Evolutionary conservation across 2,797 vertebrate genomes (phyloP).

Genomic region (Cetoscarus ocellatus): DNA sequence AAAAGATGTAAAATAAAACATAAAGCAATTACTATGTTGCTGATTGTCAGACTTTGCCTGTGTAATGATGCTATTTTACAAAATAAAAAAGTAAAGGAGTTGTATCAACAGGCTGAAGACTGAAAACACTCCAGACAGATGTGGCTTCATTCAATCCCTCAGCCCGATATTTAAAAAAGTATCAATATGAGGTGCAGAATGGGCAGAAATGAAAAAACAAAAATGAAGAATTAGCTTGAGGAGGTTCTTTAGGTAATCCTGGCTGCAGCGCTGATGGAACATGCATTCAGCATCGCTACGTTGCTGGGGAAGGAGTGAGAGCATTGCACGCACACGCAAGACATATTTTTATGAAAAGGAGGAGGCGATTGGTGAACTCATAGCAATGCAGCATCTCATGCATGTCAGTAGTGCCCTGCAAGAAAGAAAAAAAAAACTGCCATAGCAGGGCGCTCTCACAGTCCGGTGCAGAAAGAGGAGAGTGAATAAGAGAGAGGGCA

Average conservation of each 20-base stretch:
- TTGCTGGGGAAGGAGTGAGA: slow-evolving; percentile 59
- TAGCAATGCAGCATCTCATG: slow-evolving; percentile 83
- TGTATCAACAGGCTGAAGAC: slow-evolving; percentile 35
- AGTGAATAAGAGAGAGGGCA: slow-evolving; percentile 23
- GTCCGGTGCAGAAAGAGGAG: slow-evolving; percentile 72
- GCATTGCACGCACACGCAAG: slow-evolving; percentile 73
- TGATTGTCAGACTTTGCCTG: slow-evolving; percentile 42
- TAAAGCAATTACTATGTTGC: slow-evolving; percentile 27
- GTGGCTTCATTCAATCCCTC: slow-evolving; percentile 66
- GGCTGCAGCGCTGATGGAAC: slow-evolving; percentile 75
- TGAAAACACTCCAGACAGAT: slow-evolving; percentile 79
- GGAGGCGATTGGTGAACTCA: slow-evolving; percentile 55
- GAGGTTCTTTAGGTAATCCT: slow-evolving; percentile 84
- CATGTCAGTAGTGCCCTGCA: slow-evolving; percentile 75
- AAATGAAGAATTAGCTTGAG: slow-evolving; percentile 72
- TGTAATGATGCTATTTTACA: slow-evolving; percentile 26
- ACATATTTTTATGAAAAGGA: slow-evolving; percentile 50
- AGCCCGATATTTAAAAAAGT: slow-evolving; percentile 46
- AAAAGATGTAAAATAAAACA: slow-evolving; percentile 50
- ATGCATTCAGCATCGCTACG: slow-evolving; percentile 77
- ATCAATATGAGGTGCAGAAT: slow-evolving; percentile 71
- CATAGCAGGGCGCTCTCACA: slow-evolving; percentile 76
- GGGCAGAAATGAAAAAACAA: slow-evolving; percentile 62
- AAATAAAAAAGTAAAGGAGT: slow-evolving; percentile 34
- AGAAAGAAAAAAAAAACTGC: slow-evolving; percentile 76